These are phyloP conservation scores for Ophion obscuratus DNA, from an alignment of 2,888 invertebrate genomes.

Conservation along the genomic window DNA sequence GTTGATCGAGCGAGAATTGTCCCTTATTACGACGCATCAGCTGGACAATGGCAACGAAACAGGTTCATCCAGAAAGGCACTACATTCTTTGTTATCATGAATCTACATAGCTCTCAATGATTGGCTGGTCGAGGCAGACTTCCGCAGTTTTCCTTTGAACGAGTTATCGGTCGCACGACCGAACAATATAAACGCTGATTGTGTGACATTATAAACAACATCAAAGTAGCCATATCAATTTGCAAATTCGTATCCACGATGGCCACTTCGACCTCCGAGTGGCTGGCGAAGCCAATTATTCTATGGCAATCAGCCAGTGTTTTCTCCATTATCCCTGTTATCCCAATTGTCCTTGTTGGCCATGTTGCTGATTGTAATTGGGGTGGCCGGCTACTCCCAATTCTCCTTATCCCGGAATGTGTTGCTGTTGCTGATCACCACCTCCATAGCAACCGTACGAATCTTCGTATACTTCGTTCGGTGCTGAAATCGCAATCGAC, in stretches of 20 bases:
- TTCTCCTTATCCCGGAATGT: constrained; percentile 12
- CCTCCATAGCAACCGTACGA: background rate
- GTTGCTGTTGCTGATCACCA: background rate
- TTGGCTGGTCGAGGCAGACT: background rate
- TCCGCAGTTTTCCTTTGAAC: background rate
- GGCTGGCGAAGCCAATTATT: background rate
- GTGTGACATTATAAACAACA: background rate
- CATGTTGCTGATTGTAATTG: constrained; percentile 52
- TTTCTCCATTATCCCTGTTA: constrained; percentile 15
- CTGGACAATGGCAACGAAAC: constrained; percentile 1
- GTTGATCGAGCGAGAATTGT: background rate
- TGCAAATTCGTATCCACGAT: background rate
- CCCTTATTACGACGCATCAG: background rate
- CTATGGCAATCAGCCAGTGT: background rate
- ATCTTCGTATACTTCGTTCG: constrained; percentile 74
- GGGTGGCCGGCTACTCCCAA: background rate
- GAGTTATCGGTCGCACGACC: background rate
- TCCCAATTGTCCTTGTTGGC: constrained; percentile 9
- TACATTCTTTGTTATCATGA: constrained; percentile 31
- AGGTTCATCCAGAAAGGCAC: constrained; percentile 10
- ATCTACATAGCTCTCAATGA: constrained; percentile 10
- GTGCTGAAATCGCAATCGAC: constrained; percentile 80
- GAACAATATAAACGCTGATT: background rate
- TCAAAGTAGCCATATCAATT: background rate
- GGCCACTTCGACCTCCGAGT: background rate